A percentile compares a stretch with the other conserved stretches of the same genome.
These are phyloP conservation scores for Ferrisia virgata DNA, from an alignment of 2,888 invertebrate genomes.

Conservation along the genomic window DNA sequence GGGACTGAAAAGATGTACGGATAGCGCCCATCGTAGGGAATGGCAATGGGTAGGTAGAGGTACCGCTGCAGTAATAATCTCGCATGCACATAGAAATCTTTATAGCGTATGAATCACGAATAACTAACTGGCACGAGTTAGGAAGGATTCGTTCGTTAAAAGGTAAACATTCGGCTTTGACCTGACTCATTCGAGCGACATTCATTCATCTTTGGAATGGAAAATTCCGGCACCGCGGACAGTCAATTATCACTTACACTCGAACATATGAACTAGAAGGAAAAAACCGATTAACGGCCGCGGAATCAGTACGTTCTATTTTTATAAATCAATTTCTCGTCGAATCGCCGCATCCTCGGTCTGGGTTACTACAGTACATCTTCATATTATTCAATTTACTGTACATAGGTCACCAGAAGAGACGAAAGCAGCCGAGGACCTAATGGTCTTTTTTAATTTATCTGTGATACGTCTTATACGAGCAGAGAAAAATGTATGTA, in stretches of 20 bases:
- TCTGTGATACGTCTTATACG: background rate
- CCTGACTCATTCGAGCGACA: too few relatives aligned
- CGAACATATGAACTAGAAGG: background rate
- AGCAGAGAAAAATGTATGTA: background rate
- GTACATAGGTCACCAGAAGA: background rate
- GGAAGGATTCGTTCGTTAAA: too few relatives aligned
- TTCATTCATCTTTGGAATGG: background rate
- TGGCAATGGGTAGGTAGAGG: too few relatives aligned
- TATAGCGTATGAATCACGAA: too few relatives aligned
- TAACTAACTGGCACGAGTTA: too few relatives aligned
- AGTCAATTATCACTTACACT: background rate
- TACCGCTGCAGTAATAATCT: too few relatives aligned
- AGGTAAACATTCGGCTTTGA: too few relatives aligned
- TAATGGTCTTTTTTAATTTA: background rate
- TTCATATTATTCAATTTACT: too few relatives aligned
- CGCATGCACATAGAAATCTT: too few relatives aligned
- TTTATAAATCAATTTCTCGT: background rate
- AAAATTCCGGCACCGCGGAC: background rate
- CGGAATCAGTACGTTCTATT: background rate
- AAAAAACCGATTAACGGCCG: background rate
- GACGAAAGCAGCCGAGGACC: background rate
- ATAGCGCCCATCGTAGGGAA: too few relatives aligned
- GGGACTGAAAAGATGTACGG: too few relatives aligned
- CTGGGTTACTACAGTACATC: too few relatives aligned
- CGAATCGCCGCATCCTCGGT: background rate